phyloP scores from a whole-genome alignment of 2,113 vertebrate species.

The Phylloscopus trochiloides region DNA sequence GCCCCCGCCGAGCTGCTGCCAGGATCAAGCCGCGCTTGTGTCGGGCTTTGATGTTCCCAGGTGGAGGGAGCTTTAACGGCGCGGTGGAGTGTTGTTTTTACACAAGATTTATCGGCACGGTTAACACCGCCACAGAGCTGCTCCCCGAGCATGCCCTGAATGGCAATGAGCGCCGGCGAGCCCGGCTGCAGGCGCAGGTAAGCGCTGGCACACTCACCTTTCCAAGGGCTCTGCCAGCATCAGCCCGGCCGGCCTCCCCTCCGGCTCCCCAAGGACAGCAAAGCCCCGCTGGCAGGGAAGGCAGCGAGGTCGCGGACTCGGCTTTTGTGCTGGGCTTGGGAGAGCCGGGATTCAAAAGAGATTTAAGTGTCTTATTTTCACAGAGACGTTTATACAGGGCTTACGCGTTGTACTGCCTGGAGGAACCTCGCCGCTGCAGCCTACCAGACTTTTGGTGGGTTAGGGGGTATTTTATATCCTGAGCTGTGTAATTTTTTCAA shows the following conservation, averaged over 20 bases:
- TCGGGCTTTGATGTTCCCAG: constrained; percentile 13
- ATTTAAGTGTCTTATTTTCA: background rate
- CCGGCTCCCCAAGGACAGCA: background rate
- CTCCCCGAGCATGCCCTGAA: constrained; percentile 24
- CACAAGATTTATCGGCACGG: constrained; percentile 41
- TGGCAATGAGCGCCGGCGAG: background rate
- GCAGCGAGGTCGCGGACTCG: background rate
- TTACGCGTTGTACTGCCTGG: background rate
- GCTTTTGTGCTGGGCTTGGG: background rate
- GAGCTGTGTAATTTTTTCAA: background rate
- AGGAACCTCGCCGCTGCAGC: background rate
- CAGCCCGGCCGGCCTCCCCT: background rate
- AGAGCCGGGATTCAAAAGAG: background rate
- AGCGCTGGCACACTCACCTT: background rate
- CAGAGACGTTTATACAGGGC: background rate
- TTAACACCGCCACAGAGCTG: constrained; percentile 19
- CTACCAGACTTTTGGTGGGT: background rate
- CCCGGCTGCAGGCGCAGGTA: background rate
- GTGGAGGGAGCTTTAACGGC: background rate
- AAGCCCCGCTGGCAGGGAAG: background rate
- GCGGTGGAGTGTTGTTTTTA: constrained; percentile 42
- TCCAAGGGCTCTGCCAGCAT: background rate
- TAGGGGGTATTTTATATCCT: background rate
- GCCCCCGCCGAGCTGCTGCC: background rate
- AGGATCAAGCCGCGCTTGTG: background rate